phyloP scores from a whole-genome alignment of 2,113 vertebrate species.

The Eublepharis macularius region DNA sequence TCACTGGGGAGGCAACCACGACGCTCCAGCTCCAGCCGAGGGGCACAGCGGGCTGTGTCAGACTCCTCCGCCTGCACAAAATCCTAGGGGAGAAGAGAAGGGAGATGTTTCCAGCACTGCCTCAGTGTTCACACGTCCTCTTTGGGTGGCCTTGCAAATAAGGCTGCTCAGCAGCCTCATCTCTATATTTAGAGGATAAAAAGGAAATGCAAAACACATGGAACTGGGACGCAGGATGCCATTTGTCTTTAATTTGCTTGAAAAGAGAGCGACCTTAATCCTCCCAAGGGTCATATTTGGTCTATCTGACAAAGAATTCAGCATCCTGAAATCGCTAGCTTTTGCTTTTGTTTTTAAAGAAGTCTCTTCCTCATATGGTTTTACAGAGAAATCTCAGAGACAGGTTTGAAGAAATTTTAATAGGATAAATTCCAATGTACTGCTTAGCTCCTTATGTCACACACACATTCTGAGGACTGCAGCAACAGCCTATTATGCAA shows the following conservation, averaged over 20 bases:
- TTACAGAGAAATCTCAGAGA: background rate
- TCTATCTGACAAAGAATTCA: background rate
- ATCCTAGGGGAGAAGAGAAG: slow-evolving; percentile 53
- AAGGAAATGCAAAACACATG: background rate
- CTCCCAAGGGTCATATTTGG: background rate
- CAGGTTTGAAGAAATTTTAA: background rate
- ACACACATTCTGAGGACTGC: no score
- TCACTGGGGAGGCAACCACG: slow-evolving; percentile 64
- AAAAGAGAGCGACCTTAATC: background rate
- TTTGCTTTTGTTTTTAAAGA: no score
- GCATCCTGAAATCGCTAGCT: background rate
- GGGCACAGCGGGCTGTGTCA: slow-evolving; percentile 71
- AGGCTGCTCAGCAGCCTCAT: background rate
- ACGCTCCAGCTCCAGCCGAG: slow-evolving; percentile 56
- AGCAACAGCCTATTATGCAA: no score
- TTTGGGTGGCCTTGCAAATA: background rate
- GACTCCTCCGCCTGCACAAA: slow-evolving; percentile 71
- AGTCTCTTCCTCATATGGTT: background rate
- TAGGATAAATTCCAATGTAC: no score
- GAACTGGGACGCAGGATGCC: background rate
- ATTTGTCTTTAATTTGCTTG: background rate
- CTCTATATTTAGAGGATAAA: background rate
- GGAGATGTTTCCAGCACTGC: background rate
- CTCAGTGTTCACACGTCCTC: background rate
- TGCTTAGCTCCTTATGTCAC: no score